Evolutionary conservation across 2,797 vertebrate species (phyloP).

Genomic region (Clarias fuscus): DNA sequence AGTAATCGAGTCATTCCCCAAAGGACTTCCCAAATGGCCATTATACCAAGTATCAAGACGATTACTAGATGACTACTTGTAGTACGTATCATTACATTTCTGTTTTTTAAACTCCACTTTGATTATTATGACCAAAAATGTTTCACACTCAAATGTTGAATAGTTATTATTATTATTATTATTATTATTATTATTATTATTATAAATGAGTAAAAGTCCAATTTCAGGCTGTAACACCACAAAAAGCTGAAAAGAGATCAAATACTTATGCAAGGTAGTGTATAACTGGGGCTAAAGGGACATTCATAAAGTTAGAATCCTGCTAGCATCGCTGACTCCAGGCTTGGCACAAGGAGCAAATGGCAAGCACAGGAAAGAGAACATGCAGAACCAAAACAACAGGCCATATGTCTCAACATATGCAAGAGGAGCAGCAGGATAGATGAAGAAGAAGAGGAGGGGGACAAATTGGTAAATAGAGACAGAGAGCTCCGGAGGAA

Average conservation of each 20-base stretch:
- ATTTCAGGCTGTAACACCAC: neutral
- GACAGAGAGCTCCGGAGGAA: neutral
- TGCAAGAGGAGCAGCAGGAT: constrained; percentile 50
- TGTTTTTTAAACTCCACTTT: neutral
- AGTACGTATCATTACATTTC: too few species aligned
- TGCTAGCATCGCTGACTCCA: neutral
- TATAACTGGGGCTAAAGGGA: neutral
- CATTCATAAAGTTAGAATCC: neutral
- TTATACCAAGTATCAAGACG: neutral
- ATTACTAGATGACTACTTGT: neutral
- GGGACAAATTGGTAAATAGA: constrained; percentile 49
- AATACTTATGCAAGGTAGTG: neutral
- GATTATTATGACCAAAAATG: neutral
- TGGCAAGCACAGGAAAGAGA: constrained; percentile 50
- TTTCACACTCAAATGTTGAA: neutral
- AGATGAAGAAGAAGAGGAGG: constrained; percentile 58
- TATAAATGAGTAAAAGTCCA: neutral
- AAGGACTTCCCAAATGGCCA: neutral
- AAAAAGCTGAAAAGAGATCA: neutral
- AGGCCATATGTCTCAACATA: constrained; percentile 59
- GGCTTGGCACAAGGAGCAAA: constrained; percentile 42
- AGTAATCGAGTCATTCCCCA: neutral
- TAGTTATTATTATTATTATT: too few species aligned
- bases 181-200: too few species aligned
- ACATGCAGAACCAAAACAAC: constrained; percentile 56